Percentiles rank a stretch among this genome's conserved stretches.
Conservation (phyloP, 2,797 vertebrate genomes). For the Cyprinella venusta region DNA sequence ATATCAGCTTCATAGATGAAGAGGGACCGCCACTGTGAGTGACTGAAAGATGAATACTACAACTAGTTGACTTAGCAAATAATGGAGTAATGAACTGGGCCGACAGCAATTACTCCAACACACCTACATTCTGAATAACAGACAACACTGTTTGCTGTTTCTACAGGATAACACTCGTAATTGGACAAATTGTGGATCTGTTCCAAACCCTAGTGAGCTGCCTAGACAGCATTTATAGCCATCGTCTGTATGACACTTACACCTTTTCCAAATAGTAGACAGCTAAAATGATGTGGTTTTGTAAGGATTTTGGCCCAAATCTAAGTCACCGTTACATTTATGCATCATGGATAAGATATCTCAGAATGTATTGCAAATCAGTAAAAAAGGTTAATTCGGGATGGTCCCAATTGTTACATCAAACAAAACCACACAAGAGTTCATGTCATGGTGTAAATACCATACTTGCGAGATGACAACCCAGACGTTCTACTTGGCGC, state of each 20-base stretch:
- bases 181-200: slow-evolving; percentile 12
- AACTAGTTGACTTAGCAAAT: slow-evolving; percentile 31
- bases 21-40: slow-evolving; percentile 78
- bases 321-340: neutral
- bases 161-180: slow-evolving; percentile 18
- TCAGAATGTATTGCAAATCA: neutral
- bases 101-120: slow-evolving; percentile 3
- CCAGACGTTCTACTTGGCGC: neutral
- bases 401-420: neutral
- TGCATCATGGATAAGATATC: neutral
- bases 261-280: neutral
- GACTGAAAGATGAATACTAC: slow-evolving; percentile 22
- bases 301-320: neutral
- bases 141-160: slow-evolving; percentile 13
- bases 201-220: slow-evolving; percentile 19
- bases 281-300: neutral
- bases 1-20: slow-evolving; percentile 83
- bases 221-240: neutral
- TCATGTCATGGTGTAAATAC: neutral
- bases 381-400: neutral
- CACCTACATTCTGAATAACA: slow-evolving; percentile 9
- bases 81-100: slow-evolving; percentile 9
- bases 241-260: neutral
- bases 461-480: neutral
- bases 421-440: neutral